Evolutionary conservation across 2,113 vertebrate genomes (phyloP).

Genomic region (Carassius carassius): DNA sequence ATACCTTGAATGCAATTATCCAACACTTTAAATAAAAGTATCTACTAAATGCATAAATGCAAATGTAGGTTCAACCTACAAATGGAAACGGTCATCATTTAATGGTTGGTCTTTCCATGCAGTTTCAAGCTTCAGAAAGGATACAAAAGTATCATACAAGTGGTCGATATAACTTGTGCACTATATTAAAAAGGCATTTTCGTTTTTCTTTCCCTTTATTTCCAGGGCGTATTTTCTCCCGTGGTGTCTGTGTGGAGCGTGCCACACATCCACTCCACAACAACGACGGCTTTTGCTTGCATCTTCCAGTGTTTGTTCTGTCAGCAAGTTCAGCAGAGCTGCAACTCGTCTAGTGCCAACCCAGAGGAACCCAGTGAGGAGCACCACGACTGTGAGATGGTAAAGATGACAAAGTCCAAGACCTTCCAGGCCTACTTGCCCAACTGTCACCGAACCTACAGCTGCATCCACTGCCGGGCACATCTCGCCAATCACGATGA

Average conservation of each 20-base stretch:
- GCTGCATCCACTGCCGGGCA: conserved; percentile 98
- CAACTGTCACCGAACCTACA: conserved; percentile 94
- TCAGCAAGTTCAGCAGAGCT: conserved; percentile 91
- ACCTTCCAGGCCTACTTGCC: conserved; percentile 99
- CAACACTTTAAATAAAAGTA: background rate
- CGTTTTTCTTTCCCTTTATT: background rate
- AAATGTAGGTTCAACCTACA: background rate
- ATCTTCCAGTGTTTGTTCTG: conserved; percentile 94
- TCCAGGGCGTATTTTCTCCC: conserved; percentile 85
- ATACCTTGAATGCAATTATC: background rate
- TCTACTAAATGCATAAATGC: no score
- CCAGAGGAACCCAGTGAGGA: conserved; percentile 83
- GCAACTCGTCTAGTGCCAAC: conserved; percentile 84
- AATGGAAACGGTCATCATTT: background rate
- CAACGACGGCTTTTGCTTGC: conserved; percentile 96
- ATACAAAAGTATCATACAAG: no score
- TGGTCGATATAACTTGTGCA: no score
- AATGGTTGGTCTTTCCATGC: background rate
- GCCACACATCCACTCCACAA: conserved; percentile 89
- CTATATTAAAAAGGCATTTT: no score
- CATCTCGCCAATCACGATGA: conserved; percentile 98
- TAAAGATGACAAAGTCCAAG: conserved; percentile 98
- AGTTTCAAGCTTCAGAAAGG: background rate
- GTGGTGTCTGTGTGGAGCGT: conserved; percentile 88
- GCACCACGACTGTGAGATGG: conserved; percentile 87